These are phyloP conservation scores for Drosophila borealis DNA, from an alignment of 2,888 invertebrate genomes.

Conservation along the genomic window DNA sequence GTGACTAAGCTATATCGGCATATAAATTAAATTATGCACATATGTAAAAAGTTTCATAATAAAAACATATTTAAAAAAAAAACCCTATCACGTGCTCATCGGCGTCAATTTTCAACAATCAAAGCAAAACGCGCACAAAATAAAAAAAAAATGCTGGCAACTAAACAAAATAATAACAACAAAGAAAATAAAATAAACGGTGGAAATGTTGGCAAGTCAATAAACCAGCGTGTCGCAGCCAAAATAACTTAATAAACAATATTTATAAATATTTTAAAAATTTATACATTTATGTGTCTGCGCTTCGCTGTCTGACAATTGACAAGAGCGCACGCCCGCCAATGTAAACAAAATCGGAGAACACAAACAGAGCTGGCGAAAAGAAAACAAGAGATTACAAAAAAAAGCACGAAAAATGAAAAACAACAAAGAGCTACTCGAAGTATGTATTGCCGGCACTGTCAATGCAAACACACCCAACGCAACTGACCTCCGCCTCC, in stretches of 20 bases:
- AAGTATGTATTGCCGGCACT: conserved; percentile 38
- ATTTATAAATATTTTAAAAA: conserved; percentile 44
- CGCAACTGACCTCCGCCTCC: conserved; percentile 54
- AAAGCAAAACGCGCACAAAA: conserved; percentile 4
- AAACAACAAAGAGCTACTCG: conserved; percentile 7
- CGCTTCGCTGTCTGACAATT: conserved; percentile 22
- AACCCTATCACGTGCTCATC: conserved; percentile 11
- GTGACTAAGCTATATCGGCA: conserved; percentile 26
- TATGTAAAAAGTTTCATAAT: background rate
- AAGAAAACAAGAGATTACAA: conserved; percentile 24
- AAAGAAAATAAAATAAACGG: conserved; percentile 33
- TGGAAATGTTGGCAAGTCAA: conserved; percentile 20
- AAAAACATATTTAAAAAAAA: background rate
- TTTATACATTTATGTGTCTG: conserved; percentile 13
- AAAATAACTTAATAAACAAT: conserved; percentile 39
- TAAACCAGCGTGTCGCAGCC: conserved; percentile 20
- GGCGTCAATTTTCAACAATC: conserved; percentile 3
- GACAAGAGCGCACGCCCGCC: conserved; percentile 54
- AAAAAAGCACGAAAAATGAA: conserved; percentile 3
- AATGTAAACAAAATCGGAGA: conserved; percentile 51
- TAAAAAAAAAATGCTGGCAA: background rate
- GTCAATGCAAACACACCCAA: conserved; percentile 54
- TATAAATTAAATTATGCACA: conserved; percentile 4
- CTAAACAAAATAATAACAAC: conserved; percentile 20
- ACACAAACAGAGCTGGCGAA: conserved; percentile 35